phyloP scores from a whole-genome alignment of 2,888 invertebrate genomes.

The Adelphocoris suturalis region DNA sequence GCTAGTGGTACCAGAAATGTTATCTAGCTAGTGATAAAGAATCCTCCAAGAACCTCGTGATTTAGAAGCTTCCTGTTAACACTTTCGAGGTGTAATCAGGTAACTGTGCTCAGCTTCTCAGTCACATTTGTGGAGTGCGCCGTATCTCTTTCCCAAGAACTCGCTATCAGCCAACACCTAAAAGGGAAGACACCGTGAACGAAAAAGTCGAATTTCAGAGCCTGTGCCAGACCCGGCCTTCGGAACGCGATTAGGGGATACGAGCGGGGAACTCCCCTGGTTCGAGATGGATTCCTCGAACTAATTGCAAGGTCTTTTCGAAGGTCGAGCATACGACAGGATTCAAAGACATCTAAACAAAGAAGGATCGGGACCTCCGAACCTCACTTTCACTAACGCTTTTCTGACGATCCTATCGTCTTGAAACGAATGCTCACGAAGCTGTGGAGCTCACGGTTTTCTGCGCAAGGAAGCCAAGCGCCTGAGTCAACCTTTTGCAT shows the following conservation, averaged over 20 bases:
- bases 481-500: constrained; percentile 28
- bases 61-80: no score
- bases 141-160: background rate
- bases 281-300: constrained; percentile 49
- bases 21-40: no score
- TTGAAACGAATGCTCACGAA: constrained; percentile 18
- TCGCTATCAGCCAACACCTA: background rate
- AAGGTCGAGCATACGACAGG: constrained; percentile 14
- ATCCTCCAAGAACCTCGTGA: no score
- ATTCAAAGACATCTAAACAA: constrained; percentile 41
- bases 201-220: background rate
- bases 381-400: constrained; percentile 45
- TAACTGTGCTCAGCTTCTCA: no score
- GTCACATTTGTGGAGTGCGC: no score
- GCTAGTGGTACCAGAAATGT: no score
- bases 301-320: constrained; percentile 52
- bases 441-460: constrained; percentile 13
- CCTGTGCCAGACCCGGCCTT: constrained; percentile 24
- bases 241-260: constrained; percentile 33
- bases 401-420: constrained; percentile 37
- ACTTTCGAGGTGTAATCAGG: no score
- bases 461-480: background rate
- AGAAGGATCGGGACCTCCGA: constrained; percentile 30
- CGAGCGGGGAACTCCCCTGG: constrained; percentile 24
- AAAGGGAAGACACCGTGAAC: background rate